A percentile compares a stretch with the other conserved stretches of the same genome.
Conservation (phyloP, 2,113 vertebrate species). For the Aspidoscelis tigris region DNA sequence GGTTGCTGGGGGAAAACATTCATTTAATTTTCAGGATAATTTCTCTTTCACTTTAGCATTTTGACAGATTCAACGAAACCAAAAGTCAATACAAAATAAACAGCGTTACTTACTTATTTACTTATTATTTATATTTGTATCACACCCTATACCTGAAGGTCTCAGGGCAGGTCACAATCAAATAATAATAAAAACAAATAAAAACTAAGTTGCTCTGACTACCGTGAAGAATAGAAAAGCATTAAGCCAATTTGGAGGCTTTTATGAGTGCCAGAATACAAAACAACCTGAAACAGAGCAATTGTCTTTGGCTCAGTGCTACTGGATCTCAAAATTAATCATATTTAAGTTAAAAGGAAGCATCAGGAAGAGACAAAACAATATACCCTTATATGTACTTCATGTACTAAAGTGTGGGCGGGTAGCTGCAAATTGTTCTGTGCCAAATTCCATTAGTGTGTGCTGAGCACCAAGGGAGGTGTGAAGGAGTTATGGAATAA, state of each 20-base stretch:
- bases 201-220: not conserved
- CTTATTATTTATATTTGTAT: no score
- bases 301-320: no score
- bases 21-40: not conserved
- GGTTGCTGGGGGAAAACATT: not conserved
- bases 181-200: no score
- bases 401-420: not conserved
- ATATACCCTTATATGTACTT: not conserved
- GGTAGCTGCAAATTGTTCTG: not conserved
- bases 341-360: not conserved
- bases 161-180: no score
- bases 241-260: no score
- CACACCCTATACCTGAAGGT: no score
- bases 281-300: no score
- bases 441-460: not conserved
- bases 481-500: not conserved
- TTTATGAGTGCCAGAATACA: not conserved
- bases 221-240: not conserved
- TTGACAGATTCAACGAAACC: not conserved
- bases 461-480: not conserved
- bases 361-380: not conserved
- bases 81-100: not conserved
- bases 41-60: not conserved
- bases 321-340: no score
- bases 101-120: no score